Conservation (phyloP, 2,888 invertebrate genomes). For the Pasiphila rectangulata region DNA sequence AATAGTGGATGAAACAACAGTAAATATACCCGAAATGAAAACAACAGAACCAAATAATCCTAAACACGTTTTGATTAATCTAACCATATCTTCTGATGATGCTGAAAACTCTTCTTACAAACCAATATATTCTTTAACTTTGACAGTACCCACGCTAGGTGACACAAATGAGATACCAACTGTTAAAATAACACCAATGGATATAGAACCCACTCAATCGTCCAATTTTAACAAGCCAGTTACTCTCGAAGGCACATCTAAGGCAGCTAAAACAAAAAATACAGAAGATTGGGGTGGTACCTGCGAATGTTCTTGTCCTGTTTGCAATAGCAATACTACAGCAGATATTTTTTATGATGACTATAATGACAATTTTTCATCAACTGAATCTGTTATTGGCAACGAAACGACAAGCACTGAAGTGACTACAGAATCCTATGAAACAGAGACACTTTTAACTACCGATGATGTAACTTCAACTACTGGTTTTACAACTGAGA, state of each 20-base stretch:
- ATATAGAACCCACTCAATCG: conserved; percentile 62
- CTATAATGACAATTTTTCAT: conserved; percentile 47
- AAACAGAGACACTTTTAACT: conserved; percentile 26
- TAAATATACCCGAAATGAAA: conserved; percentile 57
- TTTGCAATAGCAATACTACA: conserved; percentile 72
- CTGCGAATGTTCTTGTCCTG: conserved; percentile 88
- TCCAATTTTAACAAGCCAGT: conserved; percentile 69
- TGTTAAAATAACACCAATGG: conserved; percentile 78
- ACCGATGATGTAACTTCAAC: conserved; percentile 38
- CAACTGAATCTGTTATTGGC: conserved; percentile 19
- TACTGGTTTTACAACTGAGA: conserved; percentile 47
- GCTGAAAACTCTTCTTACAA: conserved; percentile 72
- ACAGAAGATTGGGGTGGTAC: conserved; percentile 81
- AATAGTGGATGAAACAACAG: conserved; percentile 40
- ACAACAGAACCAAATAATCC: conserved; percentile 60
- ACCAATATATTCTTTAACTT: conserved; percentile 89
- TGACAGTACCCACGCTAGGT: conserved; percentile 86
- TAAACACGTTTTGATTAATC: conserved; percentile 88
- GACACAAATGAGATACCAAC: conserved; percentile 75
- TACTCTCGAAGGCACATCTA: conserved; percentile 56
- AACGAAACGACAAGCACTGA: conserved; percentile 28
- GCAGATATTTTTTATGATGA: conserved; percentile 69
- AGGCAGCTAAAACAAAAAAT: conserved; percentile 42
- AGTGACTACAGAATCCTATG: conserved; percentile 32
- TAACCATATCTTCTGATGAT: conserved; percentile 88